Conservation (phyloP, 1,140 invertebrate species). For the Glossosoma conforme region DNA sequence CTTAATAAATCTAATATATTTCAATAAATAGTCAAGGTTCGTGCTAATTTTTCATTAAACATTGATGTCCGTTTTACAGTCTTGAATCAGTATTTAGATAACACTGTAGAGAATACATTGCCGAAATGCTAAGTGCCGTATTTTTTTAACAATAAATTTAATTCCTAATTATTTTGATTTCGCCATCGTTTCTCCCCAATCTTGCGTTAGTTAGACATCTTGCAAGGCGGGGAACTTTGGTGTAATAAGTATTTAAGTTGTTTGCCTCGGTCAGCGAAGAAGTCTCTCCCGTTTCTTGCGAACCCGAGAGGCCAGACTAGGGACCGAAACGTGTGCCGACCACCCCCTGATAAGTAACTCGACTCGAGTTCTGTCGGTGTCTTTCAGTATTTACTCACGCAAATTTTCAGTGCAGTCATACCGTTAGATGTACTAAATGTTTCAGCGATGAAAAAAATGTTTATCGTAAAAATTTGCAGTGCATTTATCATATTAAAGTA, state of each 20-base stretch:
- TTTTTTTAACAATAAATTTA: constrained; percentile 2
- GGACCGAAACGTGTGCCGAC: constrained; percentile 12
- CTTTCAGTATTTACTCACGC: constrained; percentile 9
- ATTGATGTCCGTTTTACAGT: too few relatives aligned
- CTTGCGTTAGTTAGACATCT: constrained; percentile 25
- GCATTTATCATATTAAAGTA: too few relatives aligned
- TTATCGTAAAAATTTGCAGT: too few relatives aligned
- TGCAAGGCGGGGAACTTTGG: constrained; percentile 22
- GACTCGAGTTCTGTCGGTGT: constrained; percentile 3
- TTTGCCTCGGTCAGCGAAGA: constrained; percentile 15
- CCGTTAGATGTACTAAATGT: too few relatives aligned
- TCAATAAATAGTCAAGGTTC: too few relatives aligned
- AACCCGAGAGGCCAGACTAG: not conserved
- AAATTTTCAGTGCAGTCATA: constrained; percentile 10
- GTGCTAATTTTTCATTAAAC: too few relatives aligned
- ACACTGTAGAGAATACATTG: not conserved
- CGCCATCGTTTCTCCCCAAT: constrained; percentile 3
- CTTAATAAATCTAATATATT: too few relatives aligned
- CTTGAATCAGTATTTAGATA: too few relatives aligned
- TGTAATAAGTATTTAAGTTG: constrained; percentile 31
- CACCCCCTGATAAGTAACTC: not conserved
- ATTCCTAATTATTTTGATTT: constrained; percentile 17
- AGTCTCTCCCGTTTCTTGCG: not conserved
- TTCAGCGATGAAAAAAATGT: too few relatives aligned
- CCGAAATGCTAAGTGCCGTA: not conserved